These are phyloP conservation scores for Pristionchus pacificus DNA, from an alignment of 1,140 invertebrate genomes.

Conservation along the genomic window DNA sequence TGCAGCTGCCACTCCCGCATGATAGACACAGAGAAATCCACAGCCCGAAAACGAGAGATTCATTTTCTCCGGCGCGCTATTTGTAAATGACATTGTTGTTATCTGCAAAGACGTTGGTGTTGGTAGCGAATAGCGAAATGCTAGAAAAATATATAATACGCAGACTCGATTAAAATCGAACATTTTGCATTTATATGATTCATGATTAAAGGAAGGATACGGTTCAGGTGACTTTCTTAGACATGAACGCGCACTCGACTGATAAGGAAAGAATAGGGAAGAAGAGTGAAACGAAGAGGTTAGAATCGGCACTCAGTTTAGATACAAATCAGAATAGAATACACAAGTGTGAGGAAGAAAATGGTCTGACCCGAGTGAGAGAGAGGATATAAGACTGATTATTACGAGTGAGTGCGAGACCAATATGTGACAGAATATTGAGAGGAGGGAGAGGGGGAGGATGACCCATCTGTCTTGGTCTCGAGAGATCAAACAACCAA, in stretches of 20 bases:
- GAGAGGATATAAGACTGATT: not conserved
- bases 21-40: conserved; percentile 35
- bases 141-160: too few species aligned
- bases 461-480: conserved; percentile 10
- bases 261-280: not conserved
- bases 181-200: too few species aligned
- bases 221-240: too few species aligned
- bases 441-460: not conserved
- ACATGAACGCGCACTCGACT: not conserved
- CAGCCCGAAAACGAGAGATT: conserved; percentile 38
- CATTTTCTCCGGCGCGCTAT: conserved; percentile 23
- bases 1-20: conserved; percentile 36
- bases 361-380: not conserved
- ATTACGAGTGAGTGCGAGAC: not conserved
- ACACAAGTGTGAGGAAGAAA: conserved; percentile 11
- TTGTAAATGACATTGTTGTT: conserved; percentile 19
- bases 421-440: not conserved
- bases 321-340: not conserved
- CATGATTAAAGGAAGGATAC: too few species aligned
- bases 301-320: not conserved
- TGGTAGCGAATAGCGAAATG: too few species aligned
- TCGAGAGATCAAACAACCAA: not conserved
- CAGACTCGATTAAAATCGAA: too few species aligned
- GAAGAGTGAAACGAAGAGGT: not conserved
- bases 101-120: too few species aligned